Evolutionary conservation across 2,113 vertebrate species (phyloP).

Genomic region (Eurystomus gularis): DNA sequence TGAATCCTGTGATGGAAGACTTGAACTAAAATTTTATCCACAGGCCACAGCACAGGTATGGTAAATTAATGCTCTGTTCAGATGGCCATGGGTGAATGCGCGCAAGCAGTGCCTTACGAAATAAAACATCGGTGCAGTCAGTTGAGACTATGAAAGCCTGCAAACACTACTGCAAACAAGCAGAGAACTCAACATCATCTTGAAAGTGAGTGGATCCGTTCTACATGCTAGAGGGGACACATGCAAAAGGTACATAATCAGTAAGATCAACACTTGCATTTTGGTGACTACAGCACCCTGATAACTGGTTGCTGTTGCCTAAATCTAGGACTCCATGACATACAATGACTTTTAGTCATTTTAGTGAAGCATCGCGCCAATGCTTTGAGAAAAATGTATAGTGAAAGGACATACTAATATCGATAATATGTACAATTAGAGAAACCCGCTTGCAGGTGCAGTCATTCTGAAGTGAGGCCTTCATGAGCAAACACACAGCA

Average conservation of each 20-base stretch:
- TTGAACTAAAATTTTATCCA: not conserved
- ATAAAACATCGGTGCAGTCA: not conserved
- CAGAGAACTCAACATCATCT: not conserved
- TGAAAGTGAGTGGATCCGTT: fast-evolving
- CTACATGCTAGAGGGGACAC: not conserved
- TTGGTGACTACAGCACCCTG: not conserved
- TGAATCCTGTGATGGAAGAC: not conserved
- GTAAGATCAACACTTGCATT: not conserved
- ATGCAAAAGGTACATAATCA: not conserved
- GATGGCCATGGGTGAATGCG: not conserved
- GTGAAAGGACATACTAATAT: not conserved
- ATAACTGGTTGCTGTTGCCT: not conserved
- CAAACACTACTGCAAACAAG: not conserved
- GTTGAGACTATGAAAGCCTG: not conserved
- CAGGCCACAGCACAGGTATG: not conserved
- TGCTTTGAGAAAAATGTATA: not conserved
- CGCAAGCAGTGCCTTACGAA: not conserved
- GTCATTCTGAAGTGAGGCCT: not conserved
- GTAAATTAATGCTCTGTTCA: not conserved
- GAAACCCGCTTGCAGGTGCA: not conserved
- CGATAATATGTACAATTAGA: not conserved
- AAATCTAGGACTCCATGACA: not conserved
- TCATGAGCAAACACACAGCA: not conserved
- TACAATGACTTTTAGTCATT: not conserved
- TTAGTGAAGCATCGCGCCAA: not conserved